Evolutionary conservation across 1,140 invertebrate species (phyloP), one percentile per base, ranked within the genome.

Genomic region (Pogonomyrmex californicus): DNA sequence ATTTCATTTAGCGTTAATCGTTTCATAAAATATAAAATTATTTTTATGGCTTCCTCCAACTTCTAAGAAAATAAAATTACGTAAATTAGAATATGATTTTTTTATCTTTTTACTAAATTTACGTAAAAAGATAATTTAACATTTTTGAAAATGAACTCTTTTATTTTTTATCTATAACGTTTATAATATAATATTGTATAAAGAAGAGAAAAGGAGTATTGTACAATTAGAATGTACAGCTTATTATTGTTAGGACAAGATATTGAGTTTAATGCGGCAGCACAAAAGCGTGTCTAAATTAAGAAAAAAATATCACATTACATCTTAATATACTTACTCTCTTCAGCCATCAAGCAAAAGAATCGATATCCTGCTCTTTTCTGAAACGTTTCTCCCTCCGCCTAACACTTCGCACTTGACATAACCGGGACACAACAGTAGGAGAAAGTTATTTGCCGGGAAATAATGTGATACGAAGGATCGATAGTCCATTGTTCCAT

Each of bases 401-500:
- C 44, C 14, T n/a, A 10, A 23, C 14, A 23, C 62, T 41, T 81
- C 4, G 30, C 12, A 82, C 30, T 82, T 82, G 79, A 82, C 41
- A 10, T 82, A 73, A 82, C 38, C 58, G 47, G 66, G 71, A 68
- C 23, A 23, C 0, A 23, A 23, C 85, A 60, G 54, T 68, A 56
- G 7, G 49, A 62, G 58, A 83, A 89, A 86, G 82, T 91, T 87
- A 68, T 86, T 86, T 71, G 63, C 66, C 85, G 51, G 81, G 66
- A 86, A 83, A 83, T 83, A 83, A 83, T 51, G 14, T 30, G 30
- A 82, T 73, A 73, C 17, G 41, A 17, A 60, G 66, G 87, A 73
- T 88, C 88, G 87, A 77, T 81, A 86, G 54, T 85, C 71, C 86
- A 86, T 87, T 85, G 76, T 86, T 88, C 86, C 85, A 87, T 90